A percentile compares a stretch with the other conserved stretches of the same genome.
Conservation (phyloP, 2,113 vertebrate species). For the Mobula hypostoma region DNA sequence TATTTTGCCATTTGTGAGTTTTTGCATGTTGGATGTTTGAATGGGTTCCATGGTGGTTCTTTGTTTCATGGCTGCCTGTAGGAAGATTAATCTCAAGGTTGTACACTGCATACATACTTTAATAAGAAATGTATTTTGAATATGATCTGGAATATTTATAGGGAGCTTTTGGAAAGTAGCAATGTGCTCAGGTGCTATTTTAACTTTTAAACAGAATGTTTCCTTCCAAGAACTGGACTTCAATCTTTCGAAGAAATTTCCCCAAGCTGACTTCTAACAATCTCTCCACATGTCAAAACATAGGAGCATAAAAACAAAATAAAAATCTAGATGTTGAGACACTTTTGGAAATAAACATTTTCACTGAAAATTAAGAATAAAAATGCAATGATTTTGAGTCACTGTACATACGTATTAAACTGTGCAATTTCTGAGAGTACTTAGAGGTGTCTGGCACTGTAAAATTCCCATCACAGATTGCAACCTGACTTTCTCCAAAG, state of each 20-base stretch:
- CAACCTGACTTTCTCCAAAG: conserved; percentile 97
- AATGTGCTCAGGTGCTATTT: background rate
- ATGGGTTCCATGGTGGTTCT: too few species aligned
- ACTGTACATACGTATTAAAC: conserved; percentile 83
- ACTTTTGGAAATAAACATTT: background rate
- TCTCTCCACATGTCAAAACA: background rate
- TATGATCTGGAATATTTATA: background rate
- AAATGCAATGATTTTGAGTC: background rate
- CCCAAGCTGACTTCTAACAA: background rate
- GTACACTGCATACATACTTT: too few species aligned
- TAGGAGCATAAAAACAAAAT: background rate
- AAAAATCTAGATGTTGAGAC: background rate
- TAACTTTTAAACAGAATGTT: background rate
- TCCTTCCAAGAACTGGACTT: background rate
- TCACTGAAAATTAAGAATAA: background rate
- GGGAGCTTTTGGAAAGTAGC: background rate
- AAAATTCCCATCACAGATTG: conserved; percentile 93
- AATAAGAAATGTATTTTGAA: too few species aligned
- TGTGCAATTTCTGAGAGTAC: conserved; percentile 79
- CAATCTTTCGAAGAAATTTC: background rate
- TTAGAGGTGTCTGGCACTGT: conserved; percentile 88
- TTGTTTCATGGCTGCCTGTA: too few species aligned
- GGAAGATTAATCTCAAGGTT: too few species aligned
- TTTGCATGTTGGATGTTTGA: too few species aligned
- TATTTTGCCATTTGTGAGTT: too few species aligned